These are phyloP conservation scores for Drosophila sordidula DNA, from an alignment of 2,888 invertebrate genomes.

Conservation along the genomic window DNA sequence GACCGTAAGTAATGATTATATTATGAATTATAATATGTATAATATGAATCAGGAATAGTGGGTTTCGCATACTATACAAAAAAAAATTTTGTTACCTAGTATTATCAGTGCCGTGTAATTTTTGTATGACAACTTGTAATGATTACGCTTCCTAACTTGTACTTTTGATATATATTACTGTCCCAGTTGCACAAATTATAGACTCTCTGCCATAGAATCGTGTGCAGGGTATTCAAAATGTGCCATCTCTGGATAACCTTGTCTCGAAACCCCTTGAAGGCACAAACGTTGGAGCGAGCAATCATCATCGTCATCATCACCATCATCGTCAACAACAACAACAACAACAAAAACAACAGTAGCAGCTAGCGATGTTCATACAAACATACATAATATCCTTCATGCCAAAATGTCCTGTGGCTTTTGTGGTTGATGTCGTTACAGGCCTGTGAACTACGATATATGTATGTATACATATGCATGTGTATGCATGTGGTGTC, in stretches of 20 bases:
- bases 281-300: constrained; percentile 43
- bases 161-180: no score
- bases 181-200: background rate
- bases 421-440: constrained; percentile 69
- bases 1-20: no score
- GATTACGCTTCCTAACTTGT: no score
- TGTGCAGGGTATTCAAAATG: constrained; percentile 41
- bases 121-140: no score
- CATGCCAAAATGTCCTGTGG: constrained; percentile 77
- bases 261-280: constrained; percentile 59
- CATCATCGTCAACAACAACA: constrained; percentile 14
- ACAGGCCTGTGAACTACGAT: constrained; percentile 54
- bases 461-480: constrained; percentile 12
- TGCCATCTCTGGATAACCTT: constrained; percentile 71
- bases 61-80: no score
- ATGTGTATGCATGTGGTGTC: constrained; percentile 6
- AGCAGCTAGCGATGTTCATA: constrained; percentile 15
- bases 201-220: background rate
- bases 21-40: no score
- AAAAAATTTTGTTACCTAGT: no score
- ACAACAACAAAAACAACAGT: constrained; percentile 8
- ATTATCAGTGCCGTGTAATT: no score
- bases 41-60: no score
- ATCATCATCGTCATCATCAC: constrained; percentile 22
- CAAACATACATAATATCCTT: constrained; percentile 67